A percentile compares a stretch with the other conserved stretches of the same genome.
Evolutionary conservation across 2,888 invertebrate genomes (phyloP).

Genomic region (Tachystola acroxantha): DNA sequence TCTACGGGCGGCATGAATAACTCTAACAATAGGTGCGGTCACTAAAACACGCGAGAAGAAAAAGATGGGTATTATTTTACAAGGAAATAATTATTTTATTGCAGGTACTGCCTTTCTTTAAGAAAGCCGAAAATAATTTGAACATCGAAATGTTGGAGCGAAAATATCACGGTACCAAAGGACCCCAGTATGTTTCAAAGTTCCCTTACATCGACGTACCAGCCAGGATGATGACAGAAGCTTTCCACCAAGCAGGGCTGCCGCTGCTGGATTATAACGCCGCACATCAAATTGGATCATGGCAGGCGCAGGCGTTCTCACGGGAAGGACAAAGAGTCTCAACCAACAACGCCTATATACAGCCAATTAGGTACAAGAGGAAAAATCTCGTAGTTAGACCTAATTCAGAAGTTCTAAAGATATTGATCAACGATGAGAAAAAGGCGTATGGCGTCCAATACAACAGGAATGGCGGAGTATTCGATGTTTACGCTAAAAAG

Average conservation of each 20-base stretch:
- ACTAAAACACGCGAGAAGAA: too few relatives aligned
- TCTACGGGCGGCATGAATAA: too few relatives aligned
- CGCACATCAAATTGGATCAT: constrained; percentile 70
- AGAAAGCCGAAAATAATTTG: constrained; percentile 79
- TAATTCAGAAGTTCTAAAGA: constrained; percentile 68
- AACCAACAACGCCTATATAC: constrained; percentile 81
- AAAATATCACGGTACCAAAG: constrained; percentile 77
- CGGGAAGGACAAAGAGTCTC: constrained; percentile 77
- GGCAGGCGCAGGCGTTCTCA: constrained; percentile 75
- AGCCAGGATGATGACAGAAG: constrained; percentile 70
- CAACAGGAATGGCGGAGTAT: constrained; percentile 20
- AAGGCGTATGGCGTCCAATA: constrained; percentile 48
- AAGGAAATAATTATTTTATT: too few relatives aligned
- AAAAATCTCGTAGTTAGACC: constrained; percentile 71
- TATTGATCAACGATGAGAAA: constrained; percentile 71
- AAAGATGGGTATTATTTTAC: too few relatives aligned
- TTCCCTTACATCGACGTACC: constrained; percentile 80
- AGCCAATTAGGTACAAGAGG: constrained; percentile 75
- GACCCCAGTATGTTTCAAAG: constrained; percentile 78
- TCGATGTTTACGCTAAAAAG: constrained; percentile 41
- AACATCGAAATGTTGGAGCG: constrained; percentile 65
- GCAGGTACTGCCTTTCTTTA: constrained; percentile 82
- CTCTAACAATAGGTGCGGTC: too few relatives aligned
- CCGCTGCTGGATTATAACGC: constrained; percentile 75
- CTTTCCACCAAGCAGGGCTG: constrained; percentile 78